phyloP scores from a whole-genome alignment of 2,797 vertebrate species.

The Manis pentadactyla region DNA sequence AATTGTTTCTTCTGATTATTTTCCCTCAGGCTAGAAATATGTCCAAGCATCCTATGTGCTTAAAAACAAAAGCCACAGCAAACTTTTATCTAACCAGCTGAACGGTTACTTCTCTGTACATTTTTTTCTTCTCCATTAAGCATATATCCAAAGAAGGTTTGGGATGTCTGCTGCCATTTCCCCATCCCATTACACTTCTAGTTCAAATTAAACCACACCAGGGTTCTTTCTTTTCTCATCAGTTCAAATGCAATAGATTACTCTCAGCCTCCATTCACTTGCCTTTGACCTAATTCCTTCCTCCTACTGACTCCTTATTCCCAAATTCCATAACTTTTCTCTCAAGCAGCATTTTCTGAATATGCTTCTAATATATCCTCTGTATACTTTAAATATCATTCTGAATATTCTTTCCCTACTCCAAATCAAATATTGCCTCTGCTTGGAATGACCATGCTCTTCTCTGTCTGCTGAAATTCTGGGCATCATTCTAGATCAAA shows the following conservation, averaged over 20 bases:
- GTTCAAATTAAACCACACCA: not conserved
- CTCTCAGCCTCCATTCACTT: not conserved
- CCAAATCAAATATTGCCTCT: not conserved
- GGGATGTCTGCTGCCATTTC: not conserved
- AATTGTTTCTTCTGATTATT: not conserved
- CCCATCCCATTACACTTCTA: not conserved
- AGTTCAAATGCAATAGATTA: not conserved
- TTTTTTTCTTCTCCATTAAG: not conserved
- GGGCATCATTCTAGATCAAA: not conserved
- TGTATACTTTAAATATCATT: not conserved
- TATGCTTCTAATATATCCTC: not conserved
- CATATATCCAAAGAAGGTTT: not conserved
- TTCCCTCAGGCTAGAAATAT: not conserved
- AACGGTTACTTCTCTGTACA: not conserved
- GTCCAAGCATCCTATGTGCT: not conserved
- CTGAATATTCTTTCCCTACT: not conserved
- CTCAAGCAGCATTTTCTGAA: not conserved
- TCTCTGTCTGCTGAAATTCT: not conserved
- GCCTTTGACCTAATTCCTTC: not conserved
- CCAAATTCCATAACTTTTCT: slow-evolving; percentile 4
- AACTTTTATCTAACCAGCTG: not conserved
- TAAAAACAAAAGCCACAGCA: not conserved
- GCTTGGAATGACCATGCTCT: not conserved
- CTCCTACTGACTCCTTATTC: not conserved
- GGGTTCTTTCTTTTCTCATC: not conserved